Evolutionary conservation across 2,113 vertebrate genomes (phyloP), one percentile per base, ranked within the genome.

Genomic region (Oriolus oriolus): DNA sequence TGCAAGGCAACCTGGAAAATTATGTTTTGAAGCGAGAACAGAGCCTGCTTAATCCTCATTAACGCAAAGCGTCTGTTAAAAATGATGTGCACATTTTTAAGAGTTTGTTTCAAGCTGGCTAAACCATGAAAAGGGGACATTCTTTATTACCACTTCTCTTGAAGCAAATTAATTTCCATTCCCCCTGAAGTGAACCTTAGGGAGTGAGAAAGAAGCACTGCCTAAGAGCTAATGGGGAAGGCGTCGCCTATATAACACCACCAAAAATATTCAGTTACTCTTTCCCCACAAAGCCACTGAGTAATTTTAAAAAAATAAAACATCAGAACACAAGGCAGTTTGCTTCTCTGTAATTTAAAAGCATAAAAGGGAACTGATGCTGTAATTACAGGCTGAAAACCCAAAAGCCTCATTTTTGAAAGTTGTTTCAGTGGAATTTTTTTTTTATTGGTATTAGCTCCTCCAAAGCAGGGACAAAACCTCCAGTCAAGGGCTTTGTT

Each of bases 271-370:
- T 93, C 83, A 78, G 73, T 89, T 94, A 87, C 82, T 84, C 79
- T 96, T 91, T 88, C 41, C 68, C 88, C 88, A 78, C 92, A 97
- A 96, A 96, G 79, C 96, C 95, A 88, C 90, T 56, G 85, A 42
- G 83, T 90, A 96, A 97, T 97, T 97, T 97, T 3, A 94, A 96
- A 90, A 92, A 94, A 96, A 97, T 82, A 96, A 94, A 96, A 81
- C 85, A 93, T 94, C 92, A 96, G 49, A 96, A 94, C 91, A 87
- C 76, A 96, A 57, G 37, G 52, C 53, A 89, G 57, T 71, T 82
- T 92, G 49, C 77, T 95, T 84, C 93, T 93, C 93, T 96, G 86
- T 93, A 97, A 96, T 97, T 97, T 90, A 82, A 80, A 93, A 87
- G 84, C 93, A 96, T 95, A 90, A 96, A 96, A 95, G 90, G 52